Evolutionary conservation across 1,140 invertebrate genomes (phyloP).

Genomic region (Eumeta japonica): DNA sequence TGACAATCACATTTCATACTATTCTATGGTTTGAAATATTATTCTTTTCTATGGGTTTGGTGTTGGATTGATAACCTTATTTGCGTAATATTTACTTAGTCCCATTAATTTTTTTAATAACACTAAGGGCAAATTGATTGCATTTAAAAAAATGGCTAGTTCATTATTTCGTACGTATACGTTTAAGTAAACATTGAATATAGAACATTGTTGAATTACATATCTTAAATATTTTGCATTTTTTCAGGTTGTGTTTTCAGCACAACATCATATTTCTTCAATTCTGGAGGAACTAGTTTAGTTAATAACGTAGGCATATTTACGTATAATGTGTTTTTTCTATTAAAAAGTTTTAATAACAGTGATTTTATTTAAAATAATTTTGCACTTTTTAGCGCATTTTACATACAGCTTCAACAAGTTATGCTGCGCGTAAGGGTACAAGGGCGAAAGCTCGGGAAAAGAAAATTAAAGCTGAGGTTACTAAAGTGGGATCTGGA

Average conservation of each 20-base stretch:
- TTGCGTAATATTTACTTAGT: too few species aligned
- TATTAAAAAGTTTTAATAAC: constrained; percentile 3
- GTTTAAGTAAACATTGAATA: too few species aligned
- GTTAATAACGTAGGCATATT: constrained; percentile 24
- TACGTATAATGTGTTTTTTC: neutral
- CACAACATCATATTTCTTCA: constrained; percentile 22
- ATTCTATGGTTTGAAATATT: too few species aligned
- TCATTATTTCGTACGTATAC: too few species aligned
- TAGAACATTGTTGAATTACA: too few species aligned
- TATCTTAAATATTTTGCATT: constrained; percentile 4
- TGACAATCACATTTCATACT: too few species aligned
- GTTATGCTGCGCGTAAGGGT: constrained; percentile 71
- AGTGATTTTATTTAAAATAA: constrained; percentile 2
- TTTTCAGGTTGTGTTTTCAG: constrained; percentile 36
- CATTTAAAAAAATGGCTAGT: too few species aligned
- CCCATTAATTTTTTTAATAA: too few species aligned
- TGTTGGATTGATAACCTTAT: too few species aligned
- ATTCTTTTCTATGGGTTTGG: too few species aligned
- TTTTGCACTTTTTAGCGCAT: constrained; percentile 36
- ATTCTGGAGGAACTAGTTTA: constrained; percentile 20
- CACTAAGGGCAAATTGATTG: too few species aligned
- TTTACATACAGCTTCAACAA: constrained; percentile 40
- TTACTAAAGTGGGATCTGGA: constrained; percentile 67
- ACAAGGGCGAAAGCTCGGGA: constrained; percentile 70
- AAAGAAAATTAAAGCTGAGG: constrained; percentile 69